Evolutionary conservation across 1,140 invertebrate genomes (phyloP), one percentile per base, ranked within the genome.

Genomic region (Tetragnatha versicolor): DNA sequence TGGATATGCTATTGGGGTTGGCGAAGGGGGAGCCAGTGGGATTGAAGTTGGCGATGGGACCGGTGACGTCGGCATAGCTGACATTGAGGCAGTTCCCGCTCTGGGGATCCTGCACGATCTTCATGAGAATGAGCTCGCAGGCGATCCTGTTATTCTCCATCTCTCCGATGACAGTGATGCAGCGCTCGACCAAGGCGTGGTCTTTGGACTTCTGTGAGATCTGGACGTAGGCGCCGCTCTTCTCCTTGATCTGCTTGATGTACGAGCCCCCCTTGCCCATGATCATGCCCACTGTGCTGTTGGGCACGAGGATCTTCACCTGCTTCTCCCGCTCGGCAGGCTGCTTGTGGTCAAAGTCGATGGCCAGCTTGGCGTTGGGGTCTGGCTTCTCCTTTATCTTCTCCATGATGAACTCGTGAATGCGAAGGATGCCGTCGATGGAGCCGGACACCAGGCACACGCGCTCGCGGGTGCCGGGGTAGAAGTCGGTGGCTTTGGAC

Each of bases 141-240:
- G 97, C 97, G 84, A 92, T 93, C 86, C 93, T 93, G 86, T 97
- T 96, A 82, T 93, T 92, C 82, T 97, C 95, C 84, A 93, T 92
- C 87, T 90, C 85, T 91, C 94, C 95, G 73, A 98, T 97, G 66
- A 99, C 93, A 73, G 97, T 98, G 83, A 99, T 97, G 87, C 96
- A 98, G 82, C 97, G 89, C 86, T 99, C 97, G 84, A 96, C 94
- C 61, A 98, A 89, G 82, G 94, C 94, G 42, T 97, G 91, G 86
- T 98, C 97, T 87, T 97, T 97, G 70, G 96, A 95, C 87, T 99
- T 99, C 87, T 98, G 97, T 83, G 95, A 98, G 84, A 99, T 96
- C 88, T 98, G 97, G 82, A 99, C 95, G 87, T 98, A 98, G 79
- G 96, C 96, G 80, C 96, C 95, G 84, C 93, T 97, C 84, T 94